phyloP scores from a whole-genome alignment of 2,797 vertebrate genomes.

The Peromyscus aztecus region DNA sequence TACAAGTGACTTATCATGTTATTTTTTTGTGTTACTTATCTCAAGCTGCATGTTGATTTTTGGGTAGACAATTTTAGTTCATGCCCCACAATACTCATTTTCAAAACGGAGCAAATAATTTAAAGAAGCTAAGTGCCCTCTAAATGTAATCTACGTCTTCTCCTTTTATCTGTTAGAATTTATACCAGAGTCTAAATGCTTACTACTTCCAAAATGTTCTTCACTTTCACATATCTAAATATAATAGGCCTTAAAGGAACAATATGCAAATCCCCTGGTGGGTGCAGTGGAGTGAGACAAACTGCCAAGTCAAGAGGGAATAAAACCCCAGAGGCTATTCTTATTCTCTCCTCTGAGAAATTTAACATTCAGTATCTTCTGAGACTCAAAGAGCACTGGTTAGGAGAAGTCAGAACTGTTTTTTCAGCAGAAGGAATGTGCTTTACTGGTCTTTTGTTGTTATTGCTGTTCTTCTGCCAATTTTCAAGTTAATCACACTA shows the following conservation, averaged over 20 bases:
- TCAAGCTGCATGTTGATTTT: no score
- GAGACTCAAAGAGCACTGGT: neutral
- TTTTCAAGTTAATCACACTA: neutral
- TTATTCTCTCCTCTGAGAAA: neutral
- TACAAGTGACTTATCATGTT: neutral
- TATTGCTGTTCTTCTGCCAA: neutral
- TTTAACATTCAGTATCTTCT: neutral
- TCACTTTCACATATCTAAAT: neutral
- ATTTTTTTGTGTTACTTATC: neutral
- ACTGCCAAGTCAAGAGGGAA: neutral
- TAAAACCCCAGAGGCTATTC: neutral
- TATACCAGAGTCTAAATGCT: neutral
- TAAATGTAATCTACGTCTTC: neutral
- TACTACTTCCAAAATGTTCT: neutral
- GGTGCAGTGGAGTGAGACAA: neutral
- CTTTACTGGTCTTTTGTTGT: neutral
- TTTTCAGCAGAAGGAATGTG: no score
- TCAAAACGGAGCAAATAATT: neutral
- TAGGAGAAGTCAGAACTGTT: neutral
- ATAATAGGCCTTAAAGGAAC: neutral
- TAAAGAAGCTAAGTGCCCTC: neutral
- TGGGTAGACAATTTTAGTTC: neutral
- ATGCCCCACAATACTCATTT: neutral
- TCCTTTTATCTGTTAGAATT: neutral
- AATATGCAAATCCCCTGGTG: neutral